Conservation (phyloP, 2,797 vertebrate genomes). For the Myotis daubentonii region DNA sequence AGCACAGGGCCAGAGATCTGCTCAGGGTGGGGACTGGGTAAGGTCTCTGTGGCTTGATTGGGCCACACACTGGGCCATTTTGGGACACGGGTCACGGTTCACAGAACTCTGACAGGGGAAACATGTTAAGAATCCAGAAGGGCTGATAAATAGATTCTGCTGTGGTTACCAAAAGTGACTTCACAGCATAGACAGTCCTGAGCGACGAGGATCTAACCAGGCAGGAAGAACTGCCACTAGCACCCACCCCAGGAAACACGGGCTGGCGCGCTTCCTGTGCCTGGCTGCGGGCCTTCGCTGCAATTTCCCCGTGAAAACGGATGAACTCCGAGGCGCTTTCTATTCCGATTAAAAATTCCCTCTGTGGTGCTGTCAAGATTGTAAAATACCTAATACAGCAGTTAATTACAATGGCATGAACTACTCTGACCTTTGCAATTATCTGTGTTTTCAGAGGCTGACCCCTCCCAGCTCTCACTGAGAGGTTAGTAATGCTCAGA, state of each 20-base stretch:
- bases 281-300: slow-evolving; percentile 80
- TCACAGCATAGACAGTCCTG: not conserved
- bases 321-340: slow-evolving; percentile 79
- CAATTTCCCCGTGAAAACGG: slow-evolving; percentile 78
- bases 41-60: not conserved
- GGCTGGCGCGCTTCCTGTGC: slow-evolving; percentile 52
- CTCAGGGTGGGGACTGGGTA: too few relatives aligned
- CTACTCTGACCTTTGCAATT: slow-evolving; percentile 79
- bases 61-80: not conserved
- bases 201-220: not conserved
- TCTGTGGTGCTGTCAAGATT: slow-evolving; percentile 76
- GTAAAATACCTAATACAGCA: slow-evolving; percentile 79
- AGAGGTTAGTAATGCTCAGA: slow-evolving; percentile 38
- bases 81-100: not conserved
- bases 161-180: not conserved
- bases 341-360: slow-evolving; percentile 80
- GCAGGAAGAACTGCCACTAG: not conserved
- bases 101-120: not conserved
- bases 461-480: slow-evolving; percentile 19
- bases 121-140: not conserved
- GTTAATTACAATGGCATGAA: slow-evolving; percentile 80
- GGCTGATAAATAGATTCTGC: not conserved
- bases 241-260: not conserved
- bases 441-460: slow-evolving; percentile 24
- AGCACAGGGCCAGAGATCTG: not conserved